Base-by-base conservation (phyloP, 1,140 invertebrate genomes). In the Globodera rostochiensis region DNA sequence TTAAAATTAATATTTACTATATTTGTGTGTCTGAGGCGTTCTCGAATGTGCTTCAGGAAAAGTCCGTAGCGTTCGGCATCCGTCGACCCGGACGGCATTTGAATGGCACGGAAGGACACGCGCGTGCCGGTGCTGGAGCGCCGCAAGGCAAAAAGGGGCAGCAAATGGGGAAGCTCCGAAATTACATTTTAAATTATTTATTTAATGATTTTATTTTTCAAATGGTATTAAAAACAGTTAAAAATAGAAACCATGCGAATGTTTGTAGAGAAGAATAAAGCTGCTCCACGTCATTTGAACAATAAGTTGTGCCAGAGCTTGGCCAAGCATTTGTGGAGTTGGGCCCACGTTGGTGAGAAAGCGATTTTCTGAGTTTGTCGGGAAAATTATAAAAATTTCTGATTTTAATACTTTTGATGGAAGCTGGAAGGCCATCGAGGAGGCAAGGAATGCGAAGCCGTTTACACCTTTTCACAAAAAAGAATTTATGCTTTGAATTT, bases 361-460 rank as follows among this genome's bases (percentile, higher is more conserved):
- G 25, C 79, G 71, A 19, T 79, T 84, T 9, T 81, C 84, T 85
- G 73, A 85, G 86, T 21, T 6, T 9, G 21, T 57, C 66, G 67
- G 73, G 57, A 50, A 74, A 77, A 45, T 80, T 45, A 67, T 25
- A 25, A n/a, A n/a, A 50, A 53, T 13, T 36, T 36, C 1, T 2
- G 11, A 50, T 82, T 46, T 45, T 46, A 53, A 13, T 36, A 74
- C 49, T 21, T 53, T 36, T 57, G 6, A 75, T 46, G 36, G 70
- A 25, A 1, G 64, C n/a, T 6, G 76, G 66, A 76, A 70, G 70
- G 79, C 49, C 70, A 49, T 86, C 74, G 66, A 79, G 64, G 77
- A 85, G 67, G 60, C 83, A 89, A 71, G 88, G 88, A 19, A 88
- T 80, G 49, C 85, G 85, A 64, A 89, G 84, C 21, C 88, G 87